Evolutionary conservation across 1,140 invertebrate genomes (phyloP), one percentile per base, ranked within the genome.

Genomic region (Catajapyx aquilonaris): DNA sequence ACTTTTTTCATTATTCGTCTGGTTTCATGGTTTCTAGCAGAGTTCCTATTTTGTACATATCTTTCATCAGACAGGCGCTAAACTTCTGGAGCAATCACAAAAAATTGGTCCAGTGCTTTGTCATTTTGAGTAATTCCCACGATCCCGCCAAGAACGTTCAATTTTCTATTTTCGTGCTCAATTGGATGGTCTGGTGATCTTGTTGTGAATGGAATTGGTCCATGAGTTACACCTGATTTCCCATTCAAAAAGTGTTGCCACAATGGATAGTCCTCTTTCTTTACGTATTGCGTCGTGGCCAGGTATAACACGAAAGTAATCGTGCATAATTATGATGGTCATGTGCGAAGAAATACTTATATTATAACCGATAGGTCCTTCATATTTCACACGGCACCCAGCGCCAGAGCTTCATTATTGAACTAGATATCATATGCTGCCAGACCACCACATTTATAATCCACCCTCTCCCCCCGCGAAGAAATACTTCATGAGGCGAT

Each of bases 281-380:
- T 37, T n/a, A 37, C 20, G 17, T 22, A 19, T n/a, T 37, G 21
- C 21, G 25, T 37, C 9, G 21, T 22, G 13, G 21, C 21, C 13
- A 37, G 21, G 13, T 23, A 37, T 22, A n/a, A n/a, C 35, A 13
- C 15, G 35, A 22, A 20, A 20, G 25, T 9, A 37, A 18, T 20
- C 35, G 19, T 37, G 21, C 25, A 22, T 28, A 42, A 35, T 42
- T 42, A n/a, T 40, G 35, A 20, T 23, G 25, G 22, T 42, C 33
- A 13, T 35, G 20, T 5, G 32, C 16, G 20, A 35, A 35, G 19
- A 41, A 42, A 9, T 9, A 9, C 41, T 40, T 40, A 23, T 31
- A 40, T 31, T 40, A 33, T 35, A n/a, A n/a, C n/a, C n/a, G n/a
- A n/a, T n/a, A n/a, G 22, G 25, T 32, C 40, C 41, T 40, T 30